Conservation (phyloP, 2,113 vertebrate genomes). For the Vidua chalybeata region DNA sequence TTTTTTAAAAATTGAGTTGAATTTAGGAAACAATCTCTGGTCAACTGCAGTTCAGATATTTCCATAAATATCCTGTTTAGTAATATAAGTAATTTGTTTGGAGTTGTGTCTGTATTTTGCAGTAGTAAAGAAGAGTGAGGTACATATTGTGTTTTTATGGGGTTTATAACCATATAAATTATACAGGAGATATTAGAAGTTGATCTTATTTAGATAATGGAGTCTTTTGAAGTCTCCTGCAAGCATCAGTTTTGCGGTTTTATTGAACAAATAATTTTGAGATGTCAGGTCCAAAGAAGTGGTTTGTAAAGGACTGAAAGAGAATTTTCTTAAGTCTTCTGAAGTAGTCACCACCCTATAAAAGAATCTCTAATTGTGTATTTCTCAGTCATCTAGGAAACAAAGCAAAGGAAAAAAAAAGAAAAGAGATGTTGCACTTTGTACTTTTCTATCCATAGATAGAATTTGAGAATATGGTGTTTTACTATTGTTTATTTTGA, state of each 20-base stretch:
- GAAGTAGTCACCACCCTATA: background rate
- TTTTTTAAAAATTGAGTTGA: background rate
- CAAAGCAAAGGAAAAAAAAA: background rate
- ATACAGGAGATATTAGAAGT: background rate
- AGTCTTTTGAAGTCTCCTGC: background rate
- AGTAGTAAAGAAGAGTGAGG: background rate
- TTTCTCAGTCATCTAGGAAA: background rate
- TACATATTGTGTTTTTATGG: background rate
- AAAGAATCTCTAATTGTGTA: background rate
- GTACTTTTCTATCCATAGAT: background rate
- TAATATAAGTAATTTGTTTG: background rate
- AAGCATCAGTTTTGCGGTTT: background rate
- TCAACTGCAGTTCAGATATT: background rate
- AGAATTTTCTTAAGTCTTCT: background rate
- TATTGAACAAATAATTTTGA: background rate
- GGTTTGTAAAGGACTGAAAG: background rate
- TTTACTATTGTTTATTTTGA: background rate
- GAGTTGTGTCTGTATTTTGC: background rate
- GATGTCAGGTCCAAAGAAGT: background rate
- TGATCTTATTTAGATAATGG: background rate
- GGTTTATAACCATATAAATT: background rate
- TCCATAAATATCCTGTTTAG: background rate
- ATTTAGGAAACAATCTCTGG: background rate
- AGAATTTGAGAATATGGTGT: background rate
- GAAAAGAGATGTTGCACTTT: background rate